Base-by-base conservation (phyloP, 2,888 invertebrate genomes). In the Spodoptera exigua region DNA sequence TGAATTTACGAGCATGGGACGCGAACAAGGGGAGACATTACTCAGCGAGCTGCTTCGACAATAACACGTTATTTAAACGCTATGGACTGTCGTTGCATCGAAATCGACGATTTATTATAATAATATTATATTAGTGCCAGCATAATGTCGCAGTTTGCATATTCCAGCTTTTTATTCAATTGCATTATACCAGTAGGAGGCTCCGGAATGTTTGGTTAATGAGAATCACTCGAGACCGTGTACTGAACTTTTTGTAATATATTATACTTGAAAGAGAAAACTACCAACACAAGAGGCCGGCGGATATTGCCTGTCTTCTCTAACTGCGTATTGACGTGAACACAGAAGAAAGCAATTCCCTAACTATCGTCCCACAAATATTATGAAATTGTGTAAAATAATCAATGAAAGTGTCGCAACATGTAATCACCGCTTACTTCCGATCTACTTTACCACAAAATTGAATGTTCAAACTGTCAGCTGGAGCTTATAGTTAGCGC, bases 31-130 rank as follows among this genome's bases (percentile, higher is more conserved):
- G 61, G 17, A 16, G 48, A 45, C 55, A 63, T 72, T 63, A 72
- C 47, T 74, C 70, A 58, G 37, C 18, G 76, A 51, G 43, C 64
- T 51, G 60, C 43, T 49, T 51, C 57, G 63, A 67, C 72, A 76
- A 72, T 69, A 58, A 62, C n/a, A 62, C 43, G 58, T 62, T 69
- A 62, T 64, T 68, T 63, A 68, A 60, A 37, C 48, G 71, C 51
- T 45, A 40, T 40, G 36, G 54, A 69, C 66, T 49, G 47, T 51
- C 64, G 63, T 56, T 55, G 75, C 76, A 76, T 72, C 64, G 41
- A 59, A 74, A 76, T 74, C 43, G 76, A 51, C 54, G 39, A 64
- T 77, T 72, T 76, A 77, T 77, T 76, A 52, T 60, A 72, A 68
- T 71, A 67, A 72, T 75, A 66, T 64, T 71, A 69, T 69, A 69